These are phyloP conservation scores for Sus scrofa DNA, from an alignment of 2,113 vertebrate species.

Conservation along the genomic window T2T-Sscrofa CM000827.6:100187501-100188000, in stretches of 20 bases:
- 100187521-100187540: not conserved
- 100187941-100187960: not conserved
- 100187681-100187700: not conserved
- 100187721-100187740: not conserved
- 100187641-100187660: not conserved
- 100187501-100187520: not conserved
- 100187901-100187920: not conserved
- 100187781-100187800: not conserved
- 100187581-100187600: not conserved
- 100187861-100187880: not conserved
- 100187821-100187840: no score
- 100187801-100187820: not conserved
- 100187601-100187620: not conserved
- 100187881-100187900: not conserved
- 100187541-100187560: not conserved
- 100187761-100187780: not conserved
- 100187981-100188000: not conserved
- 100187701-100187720: not conserved
- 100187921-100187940: not conserved
- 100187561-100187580: not conserved
- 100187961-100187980: not conserved
- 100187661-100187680: not conserved
- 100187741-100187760: not conserved
- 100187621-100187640: not conserved
- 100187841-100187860: not conserved